Evolutionary conservation across 2,113 vertebrate species (phyloP).

Genomic region (Poicephalus gulielmi): DNA sequence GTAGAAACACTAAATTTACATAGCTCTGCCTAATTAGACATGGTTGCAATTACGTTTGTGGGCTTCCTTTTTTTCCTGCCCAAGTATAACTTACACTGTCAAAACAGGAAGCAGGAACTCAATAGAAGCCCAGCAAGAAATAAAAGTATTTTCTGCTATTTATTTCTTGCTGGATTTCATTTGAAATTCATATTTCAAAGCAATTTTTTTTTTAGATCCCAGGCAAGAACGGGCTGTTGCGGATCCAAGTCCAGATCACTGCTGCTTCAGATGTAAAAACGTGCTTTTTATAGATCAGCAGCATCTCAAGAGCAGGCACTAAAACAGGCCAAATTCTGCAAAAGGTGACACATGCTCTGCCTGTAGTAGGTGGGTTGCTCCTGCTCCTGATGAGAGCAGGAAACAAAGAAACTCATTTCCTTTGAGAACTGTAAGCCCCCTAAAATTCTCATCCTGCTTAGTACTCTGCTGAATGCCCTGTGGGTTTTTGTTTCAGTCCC

Average conservation of each 20-base stretch:
- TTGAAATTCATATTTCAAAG: not conserved
- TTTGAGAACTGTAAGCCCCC: not conserved
- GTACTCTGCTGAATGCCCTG: not conserved
- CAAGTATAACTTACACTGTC: constrained; percentile 22
- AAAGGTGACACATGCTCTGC: not conserved
- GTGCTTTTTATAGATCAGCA: not conserved
- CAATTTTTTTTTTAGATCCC: not conserved
- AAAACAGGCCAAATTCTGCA: not conserved
- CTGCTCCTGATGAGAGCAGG: not conserved
- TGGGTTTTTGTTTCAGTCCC: not conserved
- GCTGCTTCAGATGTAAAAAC: not conserved
- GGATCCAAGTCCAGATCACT: not conserved
- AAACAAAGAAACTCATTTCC: not conserved
- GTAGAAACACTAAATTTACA: constrained; percentile 71
- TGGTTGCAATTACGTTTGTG: constrained; percentile 59
- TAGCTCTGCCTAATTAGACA: constrained; percentile 77
- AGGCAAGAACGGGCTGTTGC: not conserved
- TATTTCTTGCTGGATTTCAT: not conserved
- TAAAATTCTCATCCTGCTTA: not conserved
- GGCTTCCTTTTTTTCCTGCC: constrained; percentile 56
- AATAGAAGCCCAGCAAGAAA: not conserved
- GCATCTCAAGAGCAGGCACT: not conserved
- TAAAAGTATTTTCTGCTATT: constrained; percentile 1
- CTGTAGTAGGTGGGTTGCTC: not conserved
- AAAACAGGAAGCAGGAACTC: constrained; percentile 48